These are phyloP conservation scores for Colossoma macropomum DNA, from an alignment of 2,113 vertebrate genomes.

Conservation along the genomic window DNA sequence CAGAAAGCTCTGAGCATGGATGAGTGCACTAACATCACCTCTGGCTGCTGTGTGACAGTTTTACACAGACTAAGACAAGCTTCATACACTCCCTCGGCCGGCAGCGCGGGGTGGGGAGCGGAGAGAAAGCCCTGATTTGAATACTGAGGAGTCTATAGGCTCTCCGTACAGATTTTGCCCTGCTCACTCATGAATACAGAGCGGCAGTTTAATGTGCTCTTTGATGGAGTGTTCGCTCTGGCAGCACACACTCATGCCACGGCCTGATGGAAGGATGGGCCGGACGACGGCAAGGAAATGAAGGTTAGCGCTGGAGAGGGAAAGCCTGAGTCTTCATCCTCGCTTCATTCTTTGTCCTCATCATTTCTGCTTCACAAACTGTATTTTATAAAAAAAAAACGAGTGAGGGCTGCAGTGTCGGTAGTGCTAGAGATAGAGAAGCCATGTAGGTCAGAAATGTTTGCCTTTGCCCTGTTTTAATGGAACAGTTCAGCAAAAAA, in stretches of 20 bases:
- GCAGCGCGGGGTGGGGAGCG: neutral
- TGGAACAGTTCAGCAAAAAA: too few relatives aligned
- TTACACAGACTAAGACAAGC: neutral
- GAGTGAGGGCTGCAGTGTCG: neutral
- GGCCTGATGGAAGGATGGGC: conserved; percentile 26
- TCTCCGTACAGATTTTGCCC: conserved; percentile 35
- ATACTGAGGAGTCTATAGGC: conserved; percentile 40
- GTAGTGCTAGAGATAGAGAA: neutral
- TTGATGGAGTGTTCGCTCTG: conserved; percentile 42
- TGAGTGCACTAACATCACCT: neutral
- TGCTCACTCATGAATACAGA: conserved; percentile 48
- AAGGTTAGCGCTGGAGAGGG: neutral
- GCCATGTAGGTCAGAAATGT: neutral
- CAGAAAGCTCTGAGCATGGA: neutral
- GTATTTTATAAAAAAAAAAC: neutral
- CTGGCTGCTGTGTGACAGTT: neutral
- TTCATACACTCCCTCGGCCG: neutral
- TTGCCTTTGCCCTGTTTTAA: neutral
- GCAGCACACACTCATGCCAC: conserved; percentile 1
- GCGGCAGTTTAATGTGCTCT: conserved; percentile 37
- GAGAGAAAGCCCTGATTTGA: conserved; percentile 40
- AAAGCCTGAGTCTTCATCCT: neutral
- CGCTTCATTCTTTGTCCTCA: neutral
- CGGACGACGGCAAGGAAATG: conserved; percentile 5
- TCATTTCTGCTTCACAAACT: neutral